Evolutionary conservation across 2,113 vertebrate genomes (phyloP).

Genomic region (Pachycephala philippinensis): DNA sequence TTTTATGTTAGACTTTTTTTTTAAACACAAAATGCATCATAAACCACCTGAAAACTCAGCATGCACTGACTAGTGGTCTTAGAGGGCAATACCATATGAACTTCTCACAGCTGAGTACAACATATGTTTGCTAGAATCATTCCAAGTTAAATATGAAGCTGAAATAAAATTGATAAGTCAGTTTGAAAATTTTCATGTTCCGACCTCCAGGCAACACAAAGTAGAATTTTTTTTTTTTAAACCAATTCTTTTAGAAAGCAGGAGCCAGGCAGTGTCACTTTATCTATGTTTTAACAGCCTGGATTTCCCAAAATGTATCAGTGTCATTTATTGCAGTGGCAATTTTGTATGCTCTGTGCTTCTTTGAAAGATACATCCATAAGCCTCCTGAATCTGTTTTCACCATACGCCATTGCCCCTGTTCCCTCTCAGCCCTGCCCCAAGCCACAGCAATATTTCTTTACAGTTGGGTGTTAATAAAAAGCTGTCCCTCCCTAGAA

Average conservation of each 20-base stretch:
- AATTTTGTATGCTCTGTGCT: neutral
- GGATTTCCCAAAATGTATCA: neutral
- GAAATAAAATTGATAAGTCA: neutral
- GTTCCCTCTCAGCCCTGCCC: neutral
- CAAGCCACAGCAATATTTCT: neutral
- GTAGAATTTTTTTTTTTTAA: neutral
- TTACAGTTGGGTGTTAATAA: slow-evolving; percentile 13
- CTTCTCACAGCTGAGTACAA: neutral
- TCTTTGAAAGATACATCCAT: neutral
- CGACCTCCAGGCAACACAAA: neutral
- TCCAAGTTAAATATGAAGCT: neutral
- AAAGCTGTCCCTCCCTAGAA: neutral
- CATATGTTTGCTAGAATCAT: neutral
- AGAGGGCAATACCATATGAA: neutral
- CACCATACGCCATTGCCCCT: neutral
- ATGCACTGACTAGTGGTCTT: neutral
- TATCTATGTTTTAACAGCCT: neutral
- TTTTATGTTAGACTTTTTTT: neutral
- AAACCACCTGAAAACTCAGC: neutral
- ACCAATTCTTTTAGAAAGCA: neutral
- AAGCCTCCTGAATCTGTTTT: neutral
- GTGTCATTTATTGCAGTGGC: neutral
- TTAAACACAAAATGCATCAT: neutral
- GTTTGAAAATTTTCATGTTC: neutral
- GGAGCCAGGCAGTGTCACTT: neutral